Evolutionary conservation across 2,888 invertebrate genomes (phyloP), one percentile per base, ranked within the genome.

Genomic region (Mongoloraphidia duomilia): DNA sequence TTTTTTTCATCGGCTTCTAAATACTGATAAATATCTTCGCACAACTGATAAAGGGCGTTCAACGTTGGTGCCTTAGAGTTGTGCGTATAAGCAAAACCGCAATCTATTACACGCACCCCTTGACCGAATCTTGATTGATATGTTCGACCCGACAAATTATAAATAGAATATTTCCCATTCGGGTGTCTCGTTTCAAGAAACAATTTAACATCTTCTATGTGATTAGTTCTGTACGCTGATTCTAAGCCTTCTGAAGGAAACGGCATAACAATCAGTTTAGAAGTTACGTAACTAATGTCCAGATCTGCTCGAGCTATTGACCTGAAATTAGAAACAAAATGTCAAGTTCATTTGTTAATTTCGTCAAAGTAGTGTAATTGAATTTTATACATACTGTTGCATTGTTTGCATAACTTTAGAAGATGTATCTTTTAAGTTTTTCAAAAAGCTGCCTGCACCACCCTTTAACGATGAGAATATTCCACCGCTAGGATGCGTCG

Each of bases 371-470:
- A 42, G 11, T 33, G 9, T 26, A 33, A 9, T 41, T 26, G 9
- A 41, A 34, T 47, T 45, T 38, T 35, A 48, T 13, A 34, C 80
- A 77, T 64, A 84, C 78, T 91, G 90, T 65, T 92, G 92, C 55
- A 96, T 90, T 37, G 93, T 90, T 65, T 95, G 92, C 84, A 96
- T 94, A 40, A 97, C 93, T 74, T 94, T 95, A 37, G 84, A 85
- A 14, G 95, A 93, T 0, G 94, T 95, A 62, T 96, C 96, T 66
- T 93, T 94, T 34, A 97, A 71, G 63, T 94, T 95, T 62, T 92
- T 93, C 52, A 96, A 73, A 59, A 95, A 82, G 61, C 83, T 92
- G 2, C 94, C 92, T 17, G 95, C 94, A 45, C 94, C 93, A 26
- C 94, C 94, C 64, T 82, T 85, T 35, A 96, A 73, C 0, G 92